A percentile compares a stretch with the other conserved stretches of the same genome.
These are phyloP conservation scores for Patiria miniata DNA, from an alignment of 35 echinoderm and acorn worm genomes.

Conservation along the genomic window DNA sequence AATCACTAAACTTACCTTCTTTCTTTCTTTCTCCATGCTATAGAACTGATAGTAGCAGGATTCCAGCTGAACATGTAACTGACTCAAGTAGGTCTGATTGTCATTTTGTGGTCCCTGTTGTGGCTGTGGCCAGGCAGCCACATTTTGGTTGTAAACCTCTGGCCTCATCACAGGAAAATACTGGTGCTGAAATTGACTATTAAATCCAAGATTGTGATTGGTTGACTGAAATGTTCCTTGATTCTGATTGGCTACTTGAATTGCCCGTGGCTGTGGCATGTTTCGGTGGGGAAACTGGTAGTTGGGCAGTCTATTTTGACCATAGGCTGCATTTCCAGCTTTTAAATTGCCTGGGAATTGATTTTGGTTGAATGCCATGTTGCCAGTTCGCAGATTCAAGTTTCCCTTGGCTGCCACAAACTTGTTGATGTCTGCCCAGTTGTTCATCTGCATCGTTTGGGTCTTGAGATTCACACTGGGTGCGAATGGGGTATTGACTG, in stretches of 20 bases:
- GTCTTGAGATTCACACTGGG: not conserved
- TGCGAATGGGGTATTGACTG: not conserved
- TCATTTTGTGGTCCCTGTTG: not conserved
- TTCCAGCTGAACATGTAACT: slow-evolving; percentile 50
- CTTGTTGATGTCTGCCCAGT: not conserved
- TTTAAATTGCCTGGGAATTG: not conserved
- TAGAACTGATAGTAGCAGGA: slow-evolving; percentile 73
- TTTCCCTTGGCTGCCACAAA: not conserved
- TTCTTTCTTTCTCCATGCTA: slow-evolving; percentile 78
- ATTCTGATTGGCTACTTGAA: not conserved
- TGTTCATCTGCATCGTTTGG: slow-evolving; percentile 8
- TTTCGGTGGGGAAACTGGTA: not conserved
- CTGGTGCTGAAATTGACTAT: not conserved
- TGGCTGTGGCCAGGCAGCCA: not conserved
- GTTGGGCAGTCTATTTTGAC: not conserved
- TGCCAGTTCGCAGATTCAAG: not conserved
- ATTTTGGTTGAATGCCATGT: not conserved
- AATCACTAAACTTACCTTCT: slow-evolving; percentile 50
- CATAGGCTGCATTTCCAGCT: not conserved
- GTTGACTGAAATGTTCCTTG: not conserved
- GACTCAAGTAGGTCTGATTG: not conserved
- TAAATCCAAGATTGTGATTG: not conserved
- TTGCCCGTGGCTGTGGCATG: not conserved
- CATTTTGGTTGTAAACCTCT: slow-evolving; percentile 4
- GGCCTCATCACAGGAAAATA: not conserved